A percentile compares a stretch with the other conserved stretches of the same genome.
phyloP scores from a whole-genome alignment of 2,888 invertebrate genomes.

The Pandemis corylana region DNA sequence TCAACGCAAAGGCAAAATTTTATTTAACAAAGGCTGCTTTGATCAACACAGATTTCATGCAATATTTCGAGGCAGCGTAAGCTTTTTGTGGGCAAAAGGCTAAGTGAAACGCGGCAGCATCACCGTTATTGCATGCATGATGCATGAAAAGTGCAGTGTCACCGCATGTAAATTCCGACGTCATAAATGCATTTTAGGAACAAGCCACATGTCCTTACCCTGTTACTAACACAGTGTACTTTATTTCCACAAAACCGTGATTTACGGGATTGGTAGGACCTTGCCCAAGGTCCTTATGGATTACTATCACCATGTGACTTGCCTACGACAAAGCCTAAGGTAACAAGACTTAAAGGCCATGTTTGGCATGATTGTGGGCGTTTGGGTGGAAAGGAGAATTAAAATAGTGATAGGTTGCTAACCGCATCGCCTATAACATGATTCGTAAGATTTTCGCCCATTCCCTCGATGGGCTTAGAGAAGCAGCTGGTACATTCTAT shows the following conservation, averaged over 20 bases:
- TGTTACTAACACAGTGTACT: neutral
- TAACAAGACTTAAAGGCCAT: too few species aligned
- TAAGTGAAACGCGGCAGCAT: conserved; percentile 2
- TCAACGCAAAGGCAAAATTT: neutral
- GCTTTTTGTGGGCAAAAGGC: conserved; percentile 1
- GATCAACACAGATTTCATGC: neutral
- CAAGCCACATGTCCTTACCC: neutral
- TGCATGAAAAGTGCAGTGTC: conserved; percentile 9
- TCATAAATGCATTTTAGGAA: conserved; percentile 4
- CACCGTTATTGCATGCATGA: conserved; percentile 8
- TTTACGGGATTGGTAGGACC: too few species aligned
- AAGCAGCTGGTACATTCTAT: too few species aligned
- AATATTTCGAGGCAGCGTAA: neutral
- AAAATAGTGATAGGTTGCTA: too few species aligned
- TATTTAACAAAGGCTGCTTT: neutral
- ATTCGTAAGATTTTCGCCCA: too few species aligned
- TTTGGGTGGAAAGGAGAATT: too few species aligned
- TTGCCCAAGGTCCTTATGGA: too few species aligned
- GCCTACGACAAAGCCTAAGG: too few species aligned
- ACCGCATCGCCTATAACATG: too few species aligned
- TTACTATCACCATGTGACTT: too few species aligned
- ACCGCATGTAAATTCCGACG: neutral
- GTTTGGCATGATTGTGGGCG: too few species aligned
- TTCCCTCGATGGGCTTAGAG: too few species aligned
- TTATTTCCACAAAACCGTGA: neutral